phyloP scores from a whole-genome alignment of 92 coral and sea anemone species.

The Epizoanthus rinbou region DNA sequence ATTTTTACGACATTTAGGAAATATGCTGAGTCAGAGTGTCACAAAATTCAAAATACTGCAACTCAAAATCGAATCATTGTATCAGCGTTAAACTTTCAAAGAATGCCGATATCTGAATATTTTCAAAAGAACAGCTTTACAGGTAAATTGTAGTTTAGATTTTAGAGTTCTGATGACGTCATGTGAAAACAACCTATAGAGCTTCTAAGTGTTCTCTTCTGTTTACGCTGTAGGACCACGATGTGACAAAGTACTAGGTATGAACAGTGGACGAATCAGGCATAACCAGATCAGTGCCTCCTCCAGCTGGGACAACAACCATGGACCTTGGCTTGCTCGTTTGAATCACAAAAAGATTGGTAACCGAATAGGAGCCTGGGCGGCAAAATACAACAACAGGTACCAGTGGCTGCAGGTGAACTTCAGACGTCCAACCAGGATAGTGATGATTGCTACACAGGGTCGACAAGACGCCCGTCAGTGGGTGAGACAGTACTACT shows the following conservation, averaged over 20 bases:
- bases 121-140: too few relatives aligned
- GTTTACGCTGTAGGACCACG: conserved; percentile 9
- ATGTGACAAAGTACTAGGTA: conserved; percentile 33
- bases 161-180: too few relatives aligned
- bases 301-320: conserved; percentile 23
- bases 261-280: conserved; percentile 29
- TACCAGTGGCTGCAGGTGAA: conserved; percentile 32
- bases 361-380: conserved; percentile 22
- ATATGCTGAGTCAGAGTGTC: too few relatives aligned
- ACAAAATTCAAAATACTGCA: too few relatives aligned
- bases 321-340: conserved; percentile 25
- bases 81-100: too few relatives aligned
- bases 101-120: too few relatives aligned
- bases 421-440: conserved; percentile 26
- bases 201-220: too few relatives aligned
- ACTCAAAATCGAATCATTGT: too few relatives aligned
- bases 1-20: too few relatives aligned
- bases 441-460: conserved; percentile 28
- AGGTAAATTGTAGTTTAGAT: too few relatives aligned
- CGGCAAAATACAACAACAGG: conserved; percentile 36
- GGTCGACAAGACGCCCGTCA: conserved; percentile 32
- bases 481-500: conserved; percentile 31
- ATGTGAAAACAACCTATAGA: too few relatives aligned
- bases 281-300: conserved; percentile 33
- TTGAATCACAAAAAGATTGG: conserved; percentile 36